These are phyloP conservation scores for Mactromeris polynyma DNA, from an alignment of 2,888 invertebrate species.

Conservation along the genomic window DNA sequence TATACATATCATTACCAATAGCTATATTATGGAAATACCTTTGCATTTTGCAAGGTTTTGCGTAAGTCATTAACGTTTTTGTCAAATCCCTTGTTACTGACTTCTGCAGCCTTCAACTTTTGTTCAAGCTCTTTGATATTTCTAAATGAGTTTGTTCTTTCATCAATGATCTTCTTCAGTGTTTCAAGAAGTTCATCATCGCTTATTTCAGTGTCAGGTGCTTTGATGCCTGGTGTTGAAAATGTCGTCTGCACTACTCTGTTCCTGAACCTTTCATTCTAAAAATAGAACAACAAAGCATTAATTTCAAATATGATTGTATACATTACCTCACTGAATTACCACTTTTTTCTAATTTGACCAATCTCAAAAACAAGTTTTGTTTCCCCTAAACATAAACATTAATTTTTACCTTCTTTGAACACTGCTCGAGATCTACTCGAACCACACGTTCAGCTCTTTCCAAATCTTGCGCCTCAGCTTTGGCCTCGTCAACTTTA, in stretches of 20 bases:
- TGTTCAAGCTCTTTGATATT: slow-evolving; percentile 81
- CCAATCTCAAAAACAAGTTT: not conserved
- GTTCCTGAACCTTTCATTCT: slow-evolving; percentile 86
- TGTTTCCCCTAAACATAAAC: not conserved
- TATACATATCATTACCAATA: no score
- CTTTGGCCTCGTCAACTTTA: slow-evolving; percentile 79
- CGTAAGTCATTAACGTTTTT: slow-evolving; percentile 80
- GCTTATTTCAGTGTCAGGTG: slow-evolving; percentile 83
- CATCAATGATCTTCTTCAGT: slow-evolving; percentile 83
- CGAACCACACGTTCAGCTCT: slow-evolving; percentile 85
- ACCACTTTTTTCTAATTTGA: no score
- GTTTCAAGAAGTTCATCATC: slow-evolving; percentile 85
- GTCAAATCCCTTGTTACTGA: slow-evolving; percentile 77
- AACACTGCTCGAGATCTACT: slow-evolving; percentile 85
- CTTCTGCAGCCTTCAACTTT: slow-evolving; percentile 75
- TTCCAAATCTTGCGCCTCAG: slow-evolving; percentile 84
- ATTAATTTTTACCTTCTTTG: slow-evolving; percentile 81
- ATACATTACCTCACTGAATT: not conserved
- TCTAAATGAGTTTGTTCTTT: slow-evolving; percentile 79
- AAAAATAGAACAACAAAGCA: slow-evolving; percentile 45
- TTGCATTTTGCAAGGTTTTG: slow-evolving; percentile 78
- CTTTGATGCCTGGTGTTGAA: slow-evolving; percentile 84
- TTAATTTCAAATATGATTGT: not conserved
- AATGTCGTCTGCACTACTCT: slow-evolving; percentile 85
- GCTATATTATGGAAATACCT: slow-evolving; percentile 69